Conservation (phyloP, 2,888 invertebrate species). For the Cheilosia urbana region DNA sequence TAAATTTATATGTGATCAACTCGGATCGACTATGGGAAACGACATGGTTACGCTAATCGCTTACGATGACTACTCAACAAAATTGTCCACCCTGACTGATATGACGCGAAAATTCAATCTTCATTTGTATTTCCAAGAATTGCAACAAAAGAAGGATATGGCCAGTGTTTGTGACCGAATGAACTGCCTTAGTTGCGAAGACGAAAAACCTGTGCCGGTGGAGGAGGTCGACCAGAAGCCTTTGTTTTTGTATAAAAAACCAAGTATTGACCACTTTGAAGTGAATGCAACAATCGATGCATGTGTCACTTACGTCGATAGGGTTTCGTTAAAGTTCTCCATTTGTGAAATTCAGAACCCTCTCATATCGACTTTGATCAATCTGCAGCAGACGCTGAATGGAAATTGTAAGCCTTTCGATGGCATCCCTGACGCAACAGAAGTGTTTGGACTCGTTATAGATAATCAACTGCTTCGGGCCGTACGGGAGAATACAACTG, state of each 20-base stretch:
- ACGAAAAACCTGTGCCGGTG: neutral
- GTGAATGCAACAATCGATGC: conserved; percentile 56
- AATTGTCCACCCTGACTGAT: conserved; percentile 57
- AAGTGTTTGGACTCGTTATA: conserved; percentile 58
- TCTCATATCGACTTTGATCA: conserved; percentile 42
- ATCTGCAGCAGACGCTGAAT: conserved; percentile 54
- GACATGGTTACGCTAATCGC: conserved; percentile 51
- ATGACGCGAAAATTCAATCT: conserved; percentile 68
- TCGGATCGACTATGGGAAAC: conserved; percentile 20
- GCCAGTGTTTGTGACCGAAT: conserved; percentile 40
- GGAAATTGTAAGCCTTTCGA: conserved; percentile 53
- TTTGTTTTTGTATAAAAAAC: conserved; percentile 51
- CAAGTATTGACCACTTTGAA: conserved; percentile 55
- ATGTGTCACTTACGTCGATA: conserved; percentile 60
- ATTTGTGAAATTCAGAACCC: conserved; percentile 64
- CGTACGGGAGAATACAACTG: conserved; percentile 58
- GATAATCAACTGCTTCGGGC: conserved; percentile 64
- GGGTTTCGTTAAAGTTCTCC: conserved; percentile 50
- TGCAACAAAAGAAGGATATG: conserved; percentile 59
- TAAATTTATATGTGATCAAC: conserved; percentile 42
- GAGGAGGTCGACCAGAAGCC: conserved; percentile 3
- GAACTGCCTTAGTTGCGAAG: conserved; percentile 25
- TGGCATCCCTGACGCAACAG: conserved; percentile 44
- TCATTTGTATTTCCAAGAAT: conserved; percentile 62
- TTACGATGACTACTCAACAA: conserved; percentile 66